Percentiles rank a stretch among this genome's conserved stretches.
These are phyloP conservation scores for Pantherophis alleghaniensis DNA, from an alignment of 2,797 vertebrate genomes.

Conservation along the genomic window DNA sequence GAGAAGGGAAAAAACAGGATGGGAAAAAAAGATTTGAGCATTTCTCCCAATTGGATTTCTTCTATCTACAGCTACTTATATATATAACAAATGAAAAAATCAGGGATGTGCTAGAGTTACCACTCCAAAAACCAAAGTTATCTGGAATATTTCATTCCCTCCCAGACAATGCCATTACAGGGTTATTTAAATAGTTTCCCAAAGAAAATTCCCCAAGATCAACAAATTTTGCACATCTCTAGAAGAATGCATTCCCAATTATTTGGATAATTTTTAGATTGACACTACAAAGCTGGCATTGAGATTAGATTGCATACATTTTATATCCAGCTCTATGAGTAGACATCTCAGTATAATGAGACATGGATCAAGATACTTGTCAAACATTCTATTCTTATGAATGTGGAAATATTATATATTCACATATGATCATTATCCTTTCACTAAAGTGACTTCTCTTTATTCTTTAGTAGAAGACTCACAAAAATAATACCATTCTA, in stretches of 20 bases:
- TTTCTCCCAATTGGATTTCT: neutral
- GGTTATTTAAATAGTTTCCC: neutral
- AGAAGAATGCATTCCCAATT: neutral
- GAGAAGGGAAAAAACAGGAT: neutral
- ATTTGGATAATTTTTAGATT: neutral
- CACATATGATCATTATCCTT: neutral
- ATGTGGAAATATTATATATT: neutral
- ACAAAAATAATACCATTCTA: constrained; percentile 23
- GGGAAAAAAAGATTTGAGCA: neutral
- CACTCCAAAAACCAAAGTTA: neutral
- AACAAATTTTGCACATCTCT: neutral
- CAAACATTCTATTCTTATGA: neutral
- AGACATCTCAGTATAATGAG: constrained; percentile 25
- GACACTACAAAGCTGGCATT: constrained; percentile 17
- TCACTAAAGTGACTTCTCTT: constrained; percentile 9
- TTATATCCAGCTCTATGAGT: constrained; percentile 41
- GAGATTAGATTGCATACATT: constrained; percentile 26
- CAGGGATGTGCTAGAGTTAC: neutral
- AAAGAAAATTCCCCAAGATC: neutral
- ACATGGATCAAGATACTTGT: neutral
- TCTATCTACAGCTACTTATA: neutral
- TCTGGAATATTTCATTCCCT: neutral
- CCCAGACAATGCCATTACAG: neutral
- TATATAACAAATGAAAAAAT: neutral
- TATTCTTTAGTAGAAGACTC: neutral